Base-by-base conservation (phyloP, 2,888 invertebrate genomes). In the Cephus pygmeus region DNA sequence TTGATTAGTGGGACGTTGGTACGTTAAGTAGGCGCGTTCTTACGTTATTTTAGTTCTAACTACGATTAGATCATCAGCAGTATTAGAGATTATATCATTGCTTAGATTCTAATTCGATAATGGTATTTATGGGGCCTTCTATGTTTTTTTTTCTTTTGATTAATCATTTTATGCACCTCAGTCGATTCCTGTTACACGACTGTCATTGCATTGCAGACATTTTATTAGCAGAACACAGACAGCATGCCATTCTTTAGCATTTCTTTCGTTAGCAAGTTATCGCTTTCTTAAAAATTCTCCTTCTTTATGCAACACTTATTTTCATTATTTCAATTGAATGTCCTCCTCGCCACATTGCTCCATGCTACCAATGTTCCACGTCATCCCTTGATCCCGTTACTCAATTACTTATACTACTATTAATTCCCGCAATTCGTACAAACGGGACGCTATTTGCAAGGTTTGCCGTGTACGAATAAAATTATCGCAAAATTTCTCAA, bases 401-500 rank as follows among this genome's bases (percentile, higher is more conserved):
- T 23, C 9, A 56, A 23, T 23, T 9, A 56, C 40, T 23, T 4
- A 15, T 40, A 40, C 1, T 40, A 40, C 40, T 1, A 15, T 40
- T 40, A 40, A 40, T 40, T 40, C 6, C 6, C 23, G 15, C 9
- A 56, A 56, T 56, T 56, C 40, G 40, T 56, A 56, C 40, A 56
- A 56, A 56, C 40, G 40, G 40, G 2, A 56, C 40, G 40, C 40
- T 56, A 56, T 23, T 56, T 23, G 40, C 40, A 9, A 56, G 40
- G 40, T 23, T 40, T 15, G 40, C 40, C 40, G 40, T 40, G 40
- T 56, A 56, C 40, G 40, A 56, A 56, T 56, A 23, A 56, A 56
- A 56, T 23, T 15, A 56, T 56, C 6, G 6, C 2, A 15, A 56
- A 75, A 69, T 34, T 75, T 71, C 77, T 77, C 34, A 75, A 77